Conservation (phyloP, 2,113 vertebrate species). For the Otus sunia region DNA sequence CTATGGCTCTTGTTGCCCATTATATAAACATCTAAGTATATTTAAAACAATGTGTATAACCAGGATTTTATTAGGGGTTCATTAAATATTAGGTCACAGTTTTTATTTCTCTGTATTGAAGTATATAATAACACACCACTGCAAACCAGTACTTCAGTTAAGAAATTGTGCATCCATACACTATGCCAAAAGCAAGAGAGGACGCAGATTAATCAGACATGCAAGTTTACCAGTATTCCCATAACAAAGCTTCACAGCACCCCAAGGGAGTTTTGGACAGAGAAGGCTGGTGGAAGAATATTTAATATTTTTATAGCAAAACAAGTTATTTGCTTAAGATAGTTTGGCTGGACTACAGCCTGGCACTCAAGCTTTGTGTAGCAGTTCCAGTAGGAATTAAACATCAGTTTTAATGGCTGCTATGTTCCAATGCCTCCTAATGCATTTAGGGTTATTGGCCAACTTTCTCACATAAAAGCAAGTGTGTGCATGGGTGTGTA, state of each 20-base stretch:
- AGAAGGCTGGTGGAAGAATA: slow-evolving; percentile 64
- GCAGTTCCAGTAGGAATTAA: slow-evolving; percentile 77
- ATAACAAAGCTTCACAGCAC: slow-evolving; percentile 6
- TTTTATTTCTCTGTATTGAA: background rate
- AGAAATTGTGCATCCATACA: background rate
- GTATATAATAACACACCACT: background rate
- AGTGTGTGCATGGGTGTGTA: slow-evolving; percentile 40
- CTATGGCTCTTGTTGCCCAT: background rate
- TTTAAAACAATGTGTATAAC: background rate
- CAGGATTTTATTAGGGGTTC: background rate
- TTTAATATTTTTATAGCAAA: slow-evolving; percentile 77
- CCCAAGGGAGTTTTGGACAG: slow-evolving; percentile 58
- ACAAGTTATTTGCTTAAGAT: slow-evolving; percentile 80
- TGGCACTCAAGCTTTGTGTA: slow-evolving; percentile 66
- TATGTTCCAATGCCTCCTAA: slow-evolving; percentile 77
- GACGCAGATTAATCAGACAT: background rate
- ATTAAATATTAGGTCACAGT: background rate
- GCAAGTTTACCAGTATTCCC: slow-evolving; percentile 38
- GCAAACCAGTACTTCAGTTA: background rate
- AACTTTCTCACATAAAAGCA: slow-evolving; percentile 76
- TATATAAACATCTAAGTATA: background rate
- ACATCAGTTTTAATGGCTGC: slow-evolving; percentile 76
- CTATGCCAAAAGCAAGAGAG: background rate
- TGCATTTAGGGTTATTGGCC: slow-evolving; percentile 73
- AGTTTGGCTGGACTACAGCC: slow-evolving; percentile 68